These are phyloP conservation scores for Eriosoma lanigerum DNA, from an alignment of 1,140 invertebrate species.

Conservation along the genomic window DNA sequence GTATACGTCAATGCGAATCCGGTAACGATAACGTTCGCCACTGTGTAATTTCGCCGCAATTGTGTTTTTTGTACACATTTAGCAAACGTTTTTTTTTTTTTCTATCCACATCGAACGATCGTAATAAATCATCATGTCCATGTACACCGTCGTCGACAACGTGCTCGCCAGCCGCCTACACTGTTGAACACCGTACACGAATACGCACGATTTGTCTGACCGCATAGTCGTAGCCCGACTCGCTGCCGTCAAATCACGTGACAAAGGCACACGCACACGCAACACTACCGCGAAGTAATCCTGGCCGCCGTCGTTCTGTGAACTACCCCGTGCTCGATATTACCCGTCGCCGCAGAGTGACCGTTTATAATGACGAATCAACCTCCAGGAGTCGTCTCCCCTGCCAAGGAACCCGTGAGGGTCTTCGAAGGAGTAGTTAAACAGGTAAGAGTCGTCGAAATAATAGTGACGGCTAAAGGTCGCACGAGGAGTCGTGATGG, in stretches of 20 bases:
- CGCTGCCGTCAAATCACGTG: conserved; percentile 25
- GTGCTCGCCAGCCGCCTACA: background rate
- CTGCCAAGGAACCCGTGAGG: conserved; percentile 36
- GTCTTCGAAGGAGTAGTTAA: conserved; percentile 44
- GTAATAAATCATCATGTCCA: background rate
- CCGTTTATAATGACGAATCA: conserved; percentile 31
- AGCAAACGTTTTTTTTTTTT: background rate
- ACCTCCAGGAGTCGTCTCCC: conserved; percentile 35
- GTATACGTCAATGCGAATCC: background rate
- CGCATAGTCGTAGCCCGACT: background rate
- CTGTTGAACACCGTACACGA: background rate
- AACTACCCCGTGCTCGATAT: background rate
- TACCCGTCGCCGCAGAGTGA: background rate
- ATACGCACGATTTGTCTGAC: background rate
- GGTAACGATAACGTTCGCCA: background rate
- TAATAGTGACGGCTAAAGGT: no score
- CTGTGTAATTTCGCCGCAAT: background rate
- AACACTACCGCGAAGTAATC: background rate
- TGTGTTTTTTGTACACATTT: background rate
- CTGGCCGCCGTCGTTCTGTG: conserved; percentile 15
- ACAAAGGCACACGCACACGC: background rate
- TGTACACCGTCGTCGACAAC: conserved; percentile 13
- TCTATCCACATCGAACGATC: background rate
- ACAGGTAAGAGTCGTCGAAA: conserved; percentile 33
- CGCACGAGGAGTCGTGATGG: no score